Evolutionary conservation across 1,140 invertebrate species (phyloP).

Genomic region (Leptopilina boulardi): DNA sequence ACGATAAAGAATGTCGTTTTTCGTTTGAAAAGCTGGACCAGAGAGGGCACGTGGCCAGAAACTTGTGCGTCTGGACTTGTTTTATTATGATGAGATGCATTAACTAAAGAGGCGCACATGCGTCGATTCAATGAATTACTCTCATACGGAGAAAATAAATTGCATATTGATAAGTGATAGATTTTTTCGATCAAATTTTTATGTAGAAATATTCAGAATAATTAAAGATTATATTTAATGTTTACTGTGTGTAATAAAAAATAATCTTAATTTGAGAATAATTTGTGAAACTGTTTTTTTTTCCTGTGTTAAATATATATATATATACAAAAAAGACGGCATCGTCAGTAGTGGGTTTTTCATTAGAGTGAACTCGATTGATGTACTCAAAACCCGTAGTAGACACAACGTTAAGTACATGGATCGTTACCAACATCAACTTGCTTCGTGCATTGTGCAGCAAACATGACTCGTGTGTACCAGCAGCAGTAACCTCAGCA

Average conservation of each 20-base stretch:
- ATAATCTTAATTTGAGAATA: too few relatives aligned
- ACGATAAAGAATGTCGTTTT: conserved; percentile 12
- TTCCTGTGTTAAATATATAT: not conserved
- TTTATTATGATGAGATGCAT: conserved; percentile 24
- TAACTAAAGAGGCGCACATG: not conserved
- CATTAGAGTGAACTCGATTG: conserved; percentile 23
- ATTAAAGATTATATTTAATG: too few relatives aligned
- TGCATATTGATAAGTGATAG: too few relatives aligned
- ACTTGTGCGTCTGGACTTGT: conserved; percentile 8
- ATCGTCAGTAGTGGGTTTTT: not conserved
- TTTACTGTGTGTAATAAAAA: too few relatives aligned
- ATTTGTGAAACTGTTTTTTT: not conserved
- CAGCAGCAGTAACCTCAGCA: not conserved
- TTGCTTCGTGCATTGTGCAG: conserved; percentile 12
- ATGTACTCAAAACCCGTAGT: conserved; percentile 23
- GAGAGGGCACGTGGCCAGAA: conserved; percentile 24
- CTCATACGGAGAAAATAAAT: too few relatives aligned
- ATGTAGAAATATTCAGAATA: too few relatives aligned
- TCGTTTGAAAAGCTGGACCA: conserved; percentile 13
- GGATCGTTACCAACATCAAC: conserved; percentile 21
- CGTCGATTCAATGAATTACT: not conserved
- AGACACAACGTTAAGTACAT: conserved; percentile 29
- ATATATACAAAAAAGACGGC: not conserved
- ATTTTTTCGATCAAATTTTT: too few relatives aligned
- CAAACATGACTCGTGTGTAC: conserved; percentile 7